Evolutionary conservation across 2,797 vertebrate genomes (phyloP), one percentile per base, ranked within the genome.

Genomic region (Notoglanidium macrostoma): DNA sequence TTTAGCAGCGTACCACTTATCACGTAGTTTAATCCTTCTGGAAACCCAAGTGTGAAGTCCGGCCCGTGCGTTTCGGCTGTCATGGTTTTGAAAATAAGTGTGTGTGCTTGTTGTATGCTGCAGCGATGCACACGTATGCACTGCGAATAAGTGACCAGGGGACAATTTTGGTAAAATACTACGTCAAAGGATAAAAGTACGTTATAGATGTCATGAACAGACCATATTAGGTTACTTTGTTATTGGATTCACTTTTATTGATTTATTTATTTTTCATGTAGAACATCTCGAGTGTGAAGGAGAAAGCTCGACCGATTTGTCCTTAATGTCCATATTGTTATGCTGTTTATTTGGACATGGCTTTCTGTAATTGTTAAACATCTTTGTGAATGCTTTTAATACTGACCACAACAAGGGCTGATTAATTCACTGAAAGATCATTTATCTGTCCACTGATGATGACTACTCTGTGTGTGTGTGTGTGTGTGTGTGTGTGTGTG

Each of bases 391-490:
- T 80, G 21, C 55, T 80, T 79, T 61, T 59, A 44, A 61, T 15
- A 12, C 35, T 14, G 61, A 67, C 80, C 59, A 65, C 44, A 83
- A 54, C n/a, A 32, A 67, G 59, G 15, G 46, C 63, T 54, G 63
- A 68, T 68, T 68, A 68, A 83, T 51, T 67, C 26, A 83, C 23
- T 67, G 65, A 83, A 49, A 83, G 80, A 32, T 67, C 21, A 83
- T 51, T 83, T 17, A 29, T 65, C 26, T 83, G 57, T 63, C 57
- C 35, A 44, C 12, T 44, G 57, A 81, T 81, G n/a, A 81, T 81
- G n/a, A 63, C 23, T 79, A 19, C 74, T 54, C 19, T 54, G 14
- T 35, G n/a, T 59, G 51, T 19, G 17, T n/a, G 46, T 7, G 32
- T 44, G 83, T 9, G 19, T 46, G 67, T 76, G 72, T 26, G 73